Base-by-base conservation (phyloP, 1,140 invertebrate genomes). In the Tetramorium alpestre region DNA sequence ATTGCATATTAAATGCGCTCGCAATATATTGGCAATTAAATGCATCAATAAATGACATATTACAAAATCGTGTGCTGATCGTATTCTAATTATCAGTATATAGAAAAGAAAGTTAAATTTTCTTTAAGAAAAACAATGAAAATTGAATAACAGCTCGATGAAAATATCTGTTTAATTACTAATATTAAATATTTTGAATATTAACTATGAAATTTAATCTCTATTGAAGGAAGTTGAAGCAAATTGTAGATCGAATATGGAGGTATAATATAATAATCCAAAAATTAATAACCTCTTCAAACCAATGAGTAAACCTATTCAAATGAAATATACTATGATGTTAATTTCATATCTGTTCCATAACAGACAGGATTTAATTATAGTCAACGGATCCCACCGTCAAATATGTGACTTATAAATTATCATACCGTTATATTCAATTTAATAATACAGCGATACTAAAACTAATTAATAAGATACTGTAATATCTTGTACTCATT, bases 281-380 rank as follows among this genome's bases (percentile, higher is more conserved):
- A 73, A 75, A 84, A 84, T 84, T 84, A 84, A 73, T 73, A 60
- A 75, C 13, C 33, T 82, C 67, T 72, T 73, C 69, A 60, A 81
- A 73, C 7, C 13, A 25, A 47, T 41, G 16, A 3, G 6, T 5
- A 3, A 38, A 22, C 6, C 54, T 60, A 84, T 60, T 60, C 41
- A 75, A 84, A 84, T 84, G n/a, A 84, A 84, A 84, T 73, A 18
- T 47, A 60, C 25, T 82, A 18, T 84, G 28, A 62, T 84, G 75
- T 62, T 73, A 84, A 84, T 75, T 62, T 75, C 25, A 44, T 75
- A 62, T 60, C 41, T 60, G 38, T 60, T 73, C 51, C 7, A 60
- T 33, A 82, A 10, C 41, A 58, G 22, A 60, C 16, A 54, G 8
- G 25, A 82, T 73, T 69, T 11, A 58, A 22, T 28, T 60, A 13